phyloP scores from a whole-genome alignment of 1,140 invertebrate species.

The Zaprionus tsacasi region DNA sequence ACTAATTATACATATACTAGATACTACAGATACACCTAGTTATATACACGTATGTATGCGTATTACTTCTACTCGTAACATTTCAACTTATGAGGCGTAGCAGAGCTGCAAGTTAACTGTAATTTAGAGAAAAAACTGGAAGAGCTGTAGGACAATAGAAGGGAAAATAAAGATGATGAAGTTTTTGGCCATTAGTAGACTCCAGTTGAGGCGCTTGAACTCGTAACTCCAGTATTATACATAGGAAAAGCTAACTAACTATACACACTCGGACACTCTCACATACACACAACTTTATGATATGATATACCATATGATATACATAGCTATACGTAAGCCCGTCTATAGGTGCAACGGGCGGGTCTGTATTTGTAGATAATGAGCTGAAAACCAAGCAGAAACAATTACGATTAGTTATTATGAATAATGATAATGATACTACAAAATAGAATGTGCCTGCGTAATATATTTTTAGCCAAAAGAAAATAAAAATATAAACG shows the following conservation, averaged over 20 bases:
- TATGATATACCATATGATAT: conserved; percentile 43
- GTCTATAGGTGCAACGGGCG: conserved; percentile 34
- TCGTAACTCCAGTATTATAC: conserved; percentile 64
- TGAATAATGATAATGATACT: conserved; percentile 82
- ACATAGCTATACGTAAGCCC: conserved; percentile 34
- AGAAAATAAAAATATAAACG: conserved; percentile 48
- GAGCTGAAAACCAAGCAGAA: conserved; percentile 67
- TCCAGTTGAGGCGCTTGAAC: conserved; percentile 42
- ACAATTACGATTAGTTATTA: conserved; percentile 69
- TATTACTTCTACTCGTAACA: conserved; percentile 13
- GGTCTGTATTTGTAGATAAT: conserved; percentile 73
- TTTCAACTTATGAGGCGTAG: conserved; percentile 53
- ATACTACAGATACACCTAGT: conserved; percentile 2
- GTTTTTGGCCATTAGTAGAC: conserved; percentile 13
- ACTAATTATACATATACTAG: conserved; percentile 21
- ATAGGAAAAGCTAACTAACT: conserved; percentile 49
- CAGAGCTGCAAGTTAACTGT: conserved; percentile 54
- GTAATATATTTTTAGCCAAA: conserved; percentile 84
- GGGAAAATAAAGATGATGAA: not conserved
- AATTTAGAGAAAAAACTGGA: conserved; percentile 41
- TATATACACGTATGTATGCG: not conserved
- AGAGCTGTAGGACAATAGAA: conserved; percentile 17
- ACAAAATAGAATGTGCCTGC: conserved; percentile 84
- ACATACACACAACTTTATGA: conserved; percentile 50
- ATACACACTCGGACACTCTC: conserved; percentile 31